Evolutionary conservation across 2,888 invertebrate species (phyloP), one percentile per base, ranked within the genome.

Genomic region (Drosophila macrospina): DNA sequence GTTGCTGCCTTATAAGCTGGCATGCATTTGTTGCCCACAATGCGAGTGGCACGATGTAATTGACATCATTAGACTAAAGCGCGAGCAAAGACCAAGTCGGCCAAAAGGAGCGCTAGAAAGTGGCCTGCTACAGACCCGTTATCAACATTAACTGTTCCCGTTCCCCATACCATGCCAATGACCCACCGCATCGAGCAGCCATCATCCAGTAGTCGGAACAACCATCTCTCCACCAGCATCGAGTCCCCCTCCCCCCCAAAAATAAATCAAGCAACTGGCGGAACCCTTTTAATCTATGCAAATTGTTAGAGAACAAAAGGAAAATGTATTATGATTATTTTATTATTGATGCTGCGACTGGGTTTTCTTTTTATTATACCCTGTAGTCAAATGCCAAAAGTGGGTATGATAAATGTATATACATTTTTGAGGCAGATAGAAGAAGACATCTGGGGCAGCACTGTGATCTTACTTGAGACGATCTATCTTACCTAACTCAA

Each of bases 1-100:
- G 80, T 78, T 87, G 86, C 67, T 86, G 86, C 88, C 88, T 77
- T 88, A 88, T 88, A 88, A 71, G 88, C 71, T 60, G 71, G 65
- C 88, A 67, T 82, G 82, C 74, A 82, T 88, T 86, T 80, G 86
- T 88, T 86, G 88, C 64, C 69, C 71, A 78, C 87, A 86, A 85
- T 85, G 81, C 88, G 86, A 87, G 76, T 85, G 85, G 85, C 80
- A 87, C 87, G 80, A 88, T 88, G 88, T 89, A 89, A 85, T 85
- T 85, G 89, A 88, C 89, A 88, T 86, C 87, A 84, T 84, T 84
- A 88, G 87, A 88, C 82, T 86, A 86, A 83, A 82, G 81, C 86
- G 83, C 88, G 68, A 81, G 71, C 87, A 78, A 73, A 55, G 36
- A 56, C 16, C 75, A 62, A 55, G 63, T 48, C 63, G 42, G 34